phyloP scores from a whole-genome alignment of 2,113 vertebrate species.

The Myrmecophaga tridactyla region DNA sequence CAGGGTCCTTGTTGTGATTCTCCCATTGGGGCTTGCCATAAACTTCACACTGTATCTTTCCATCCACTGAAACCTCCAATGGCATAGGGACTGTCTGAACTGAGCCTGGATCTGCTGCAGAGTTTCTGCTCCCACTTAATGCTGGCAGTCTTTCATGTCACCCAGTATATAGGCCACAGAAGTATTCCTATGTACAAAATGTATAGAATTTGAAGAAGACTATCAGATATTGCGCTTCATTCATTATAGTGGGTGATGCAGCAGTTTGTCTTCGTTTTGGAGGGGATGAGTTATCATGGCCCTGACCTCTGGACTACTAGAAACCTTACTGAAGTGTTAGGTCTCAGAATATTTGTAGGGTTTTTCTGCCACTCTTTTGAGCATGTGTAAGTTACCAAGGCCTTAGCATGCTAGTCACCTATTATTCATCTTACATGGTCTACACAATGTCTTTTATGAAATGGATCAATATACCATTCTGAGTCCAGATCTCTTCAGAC shows the following conservation, averaged over 20 bases:
- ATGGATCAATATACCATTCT: background rate
- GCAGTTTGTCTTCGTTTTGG: background rate
- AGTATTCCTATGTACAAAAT: background rate
- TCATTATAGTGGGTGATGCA: background rate
- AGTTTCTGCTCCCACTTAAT: background rate
- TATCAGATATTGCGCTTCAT: background rate
- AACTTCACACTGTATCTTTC: background rate
- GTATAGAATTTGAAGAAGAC: background rate
- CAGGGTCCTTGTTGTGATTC: conserved; percentile 1
- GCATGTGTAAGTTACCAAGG: background rate
- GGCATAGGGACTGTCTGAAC: background rate
- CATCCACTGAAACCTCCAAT: background rate
- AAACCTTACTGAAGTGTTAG: conserved; percentile 17
- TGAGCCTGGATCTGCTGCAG: background rate
- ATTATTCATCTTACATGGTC: background rate
- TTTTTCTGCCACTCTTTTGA: background rate
- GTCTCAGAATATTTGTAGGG: background rate
- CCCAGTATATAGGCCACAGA: background rate
- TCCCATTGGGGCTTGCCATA: background rate
- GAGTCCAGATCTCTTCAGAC: background rate
- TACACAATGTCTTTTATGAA: background rate
- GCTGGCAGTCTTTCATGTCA: background rate
- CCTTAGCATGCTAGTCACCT: background rate
- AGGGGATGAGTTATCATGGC: background rate
- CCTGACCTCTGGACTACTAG: background rate